phyloP scores from a whole-genome alignment of 2,113 vertebrate genomes.

The Sphyrna mokarran region DNA sequence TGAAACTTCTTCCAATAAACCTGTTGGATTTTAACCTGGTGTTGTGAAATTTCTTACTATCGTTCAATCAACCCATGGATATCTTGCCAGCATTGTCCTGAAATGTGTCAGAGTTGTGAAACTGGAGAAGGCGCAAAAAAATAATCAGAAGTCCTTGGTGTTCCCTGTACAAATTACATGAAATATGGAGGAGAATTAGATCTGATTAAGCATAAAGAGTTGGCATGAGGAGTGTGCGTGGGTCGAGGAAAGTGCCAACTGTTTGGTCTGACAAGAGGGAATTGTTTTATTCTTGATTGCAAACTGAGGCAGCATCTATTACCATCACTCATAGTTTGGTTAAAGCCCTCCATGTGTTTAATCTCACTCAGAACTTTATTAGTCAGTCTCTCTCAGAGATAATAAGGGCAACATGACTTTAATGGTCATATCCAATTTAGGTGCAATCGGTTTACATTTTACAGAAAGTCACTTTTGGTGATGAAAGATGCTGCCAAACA shows the following conservation, averaged over 20 bases:
- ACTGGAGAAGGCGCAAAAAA: neutral
- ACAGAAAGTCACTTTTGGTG: neutral
- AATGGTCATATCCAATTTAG: neutral
- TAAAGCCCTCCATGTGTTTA: neutral
- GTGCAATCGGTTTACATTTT: neutral
- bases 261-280: neutral
- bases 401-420: neutral
- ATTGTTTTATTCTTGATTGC: neutral
- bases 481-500: neutral
- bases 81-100: neutral
- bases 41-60: no score
- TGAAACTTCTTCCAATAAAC: no score
- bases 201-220: neutral
- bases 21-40: no score
- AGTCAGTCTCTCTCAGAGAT: neutral
- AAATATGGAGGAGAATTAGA: neutral
- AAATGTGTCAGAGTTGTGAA: neutral
- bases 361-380: neutral
- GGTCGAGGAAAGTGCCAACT: neutral
- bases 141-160: neutral
- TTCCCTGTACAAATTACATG: neutral
- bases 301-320: neutral
- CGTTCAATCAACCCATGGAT: no score
- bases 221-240: neutral
- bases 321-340: neutral